These are phyloP conservation scores for Pachymerium ferrugineum DNA, from an alignment of 2,888 invertebrate species.

Conservation along the genomic window DNA sequence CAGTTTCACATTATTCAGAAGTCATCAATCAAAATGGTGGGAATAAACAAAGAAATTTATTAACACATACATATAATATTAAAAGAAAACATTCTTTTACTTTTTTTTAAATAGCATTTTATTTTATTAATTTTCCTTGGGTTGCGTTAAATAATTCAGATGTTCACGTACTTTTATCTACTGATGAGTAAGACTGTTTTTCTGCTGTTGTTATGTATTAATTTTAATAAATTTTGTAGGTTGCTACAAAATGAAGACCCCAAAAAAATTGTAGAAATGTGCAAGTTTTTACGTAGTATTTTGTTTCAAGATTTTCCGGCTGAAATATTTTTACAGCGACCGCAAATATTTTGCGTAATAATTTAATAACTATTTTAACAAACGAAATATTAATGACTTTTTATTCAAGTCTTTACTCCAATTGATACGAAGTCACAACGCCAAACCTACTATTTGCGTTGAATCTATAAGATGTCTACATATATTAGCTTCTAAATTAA, in stretches of 20 bases:
- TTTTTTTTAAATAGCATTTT: background rate
- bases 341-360: conserved; percentile 3
- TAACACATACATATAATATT: background rate
- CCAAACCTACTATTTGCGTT: background rate
- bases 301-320: conserved; percentile 29
- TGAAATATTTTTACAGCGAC: conserved; percentile 21
- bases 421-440: background rate
- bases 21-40: background rate
- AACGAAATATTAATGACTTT: background rate
- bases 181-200: background rate
- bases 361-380: background rate
- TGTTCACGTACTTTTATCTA: background rate
- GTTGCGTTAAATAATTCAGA: conserved; percentile 2
- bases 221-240: background rate
- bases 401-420: background rate
- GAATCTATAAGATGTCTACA: background rate
- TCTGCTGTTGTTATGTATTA: background rate
- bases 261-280: background rate
- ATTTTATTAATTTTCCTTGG: background rate
- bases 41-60: background rate
- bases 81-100: background rate
- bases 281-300: background rate
- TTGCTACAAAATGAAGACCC: background rate
- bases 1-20: background rate
- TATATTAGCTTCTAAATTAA: background rate